Evolutionary conservation across 1,140 invertebrate species (phyloP).

Genomic region (Chironomus tepperi): DNA sequence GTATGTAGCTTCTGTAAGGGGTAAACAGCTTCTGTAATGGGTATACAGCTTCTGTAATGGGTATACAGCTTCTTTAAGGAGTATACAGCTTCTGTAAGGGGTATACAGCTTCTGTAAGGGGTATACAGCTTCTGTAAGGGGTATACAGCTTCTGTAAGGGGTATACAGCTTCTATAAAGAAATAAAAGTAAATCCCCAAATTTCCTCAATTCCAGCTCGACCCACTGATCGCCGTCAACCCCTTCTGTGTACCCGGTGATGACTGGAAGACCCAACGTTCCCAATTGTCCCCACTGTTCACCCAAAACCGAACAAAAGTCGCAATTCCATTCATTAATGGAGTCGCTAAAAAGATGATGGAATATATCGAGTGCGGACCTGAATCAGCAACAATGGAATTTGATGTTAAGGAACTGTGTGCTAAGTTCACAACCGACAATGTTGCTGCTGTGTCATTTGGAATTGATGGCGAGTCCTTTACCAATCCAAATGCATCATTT

Average conservation of each 20-base stretch:
- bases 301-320: neutral
- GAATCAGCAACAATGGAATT: neutral
- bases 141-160: too few species aligned
- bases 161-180: too few species aligned
- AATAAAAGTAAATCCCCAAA: too few species aligned
- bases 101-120: too few species aligned
- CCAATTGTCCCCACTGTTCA: neutral
- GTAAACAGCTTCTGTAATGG: too few species aligned
- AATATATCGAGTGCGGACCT: neutral
- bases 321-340: constrained; percentile 2
- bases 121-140: too few species aligned
- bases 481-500: neutral
- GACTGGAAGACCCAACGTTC: neutral
- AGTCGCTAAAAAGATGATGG: neutral
- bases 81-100: too few species aligned
- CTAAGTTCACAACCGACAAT: constrained; percentile 29
- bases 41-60: too few species aligned
- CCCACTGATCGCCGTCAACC: neutral
- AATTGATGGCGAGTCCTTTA: constrained; percentile 29
- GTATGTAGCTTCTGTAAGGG: too few species aligned
- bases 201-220: neutral
- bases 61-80: too few species aligned
- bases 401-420: constrained; percentile 2
- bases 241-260: neutral
- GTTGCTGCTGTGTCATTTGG: constrained; percentile 30